These are phyloP conservation scores for Yoshiicerus persimilis DNA, from an alignment of 1,140 invertebrate genomes.

Conservation along the genomic window DNA sequence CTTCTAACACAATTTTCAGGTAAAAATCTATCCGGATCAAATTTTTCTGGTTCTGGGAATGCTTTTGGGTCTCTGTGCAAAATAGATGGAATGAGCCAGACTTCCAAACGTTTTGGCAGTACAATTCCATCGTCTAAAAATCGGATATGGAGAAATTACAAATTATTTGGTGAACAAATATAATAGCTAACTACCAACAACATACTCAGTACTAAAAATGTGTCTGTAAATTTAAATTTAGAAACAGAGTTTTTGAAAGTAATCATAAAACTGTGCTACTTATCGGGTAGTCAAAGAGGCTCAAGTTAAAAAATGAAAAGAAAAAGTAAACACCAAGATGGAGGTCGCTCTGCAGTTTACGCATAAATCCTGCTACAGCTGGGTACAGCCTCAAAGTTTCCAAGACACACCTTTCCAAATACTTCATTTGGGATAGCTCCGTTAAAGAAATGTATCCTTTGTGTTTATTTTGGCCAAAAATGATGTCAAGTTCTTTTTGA, in stretches of 20 bases:
- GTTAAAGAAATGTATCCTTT: conserved; percentile 53
- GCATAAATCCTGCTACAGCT: conserved; percentile 63
- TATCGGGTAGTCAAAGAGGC: too few species aligned
- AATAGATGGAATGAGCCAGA: conserved; percentile 57
- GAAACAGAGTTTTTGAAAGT: conserved; percentile 47
- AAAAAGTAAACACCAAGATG: conserved; percentile 48
- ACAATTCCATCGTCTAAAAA: conserved; percentile 2
- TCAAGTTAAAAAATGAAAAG: too few species aligned
- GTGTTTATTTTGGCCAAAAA: conserved; percentile 50
- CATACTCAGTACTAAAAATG: too few species aligned
- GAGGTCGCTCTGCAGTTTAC: conserved; percentile 55
- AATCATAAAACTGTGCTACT: neutral
- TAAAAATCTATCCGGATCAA: conserved; percentile 61
- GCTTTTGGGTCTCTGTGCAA: conserved; percentile 58
- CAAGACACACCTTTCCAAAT: conserved; percentile 67
- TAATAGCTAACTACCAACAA: too few species aligned
- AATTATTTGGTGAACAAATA: too few species aligned
- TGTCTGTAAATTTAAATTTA: too few species aligned
- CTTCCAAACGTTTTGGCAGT: neutral
- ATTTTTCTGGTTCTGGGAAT: conserved; percentile 60
- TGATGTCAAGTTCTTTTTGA: conserved; percentile 51
- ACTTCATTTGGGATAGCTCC: conserved; percentile 60
- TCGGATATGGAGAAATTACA: too few species aligned
- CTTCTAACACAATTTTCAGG: conserved; percentile 54
- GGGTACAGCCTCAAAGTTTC: conserved; percentile 64